Conservation (phyloP, 2,888 invertebrate species). For the Phania funesta region DNA sequence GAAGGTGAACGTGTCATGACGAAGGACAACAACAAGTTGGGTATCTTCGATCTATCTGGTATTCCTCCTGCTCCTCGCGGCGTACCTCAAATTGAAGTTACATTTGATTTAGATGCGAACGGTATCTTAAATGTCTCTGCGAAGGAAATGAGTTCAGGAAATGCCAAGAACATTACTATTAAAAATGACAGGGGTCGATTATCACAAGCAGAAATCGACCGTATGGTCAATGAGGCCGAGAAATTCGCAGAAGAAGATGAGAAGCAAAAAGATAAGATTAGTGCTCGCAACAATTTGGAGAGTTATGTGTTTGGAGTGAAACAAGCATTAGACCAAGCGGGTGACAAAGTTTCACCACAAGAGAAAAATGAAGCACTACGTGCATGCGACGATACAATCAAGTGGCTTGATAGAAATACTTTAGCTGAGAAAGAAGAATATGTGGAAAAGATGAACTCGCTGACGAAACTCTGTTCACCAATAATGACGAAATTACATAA, state of each 20-base stretch:
- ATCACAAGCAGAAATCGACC: constrained; percentile 90
- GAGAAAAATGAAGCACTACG: constrained; percentile 86
- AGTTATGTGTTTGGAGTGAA: constrained; percentile 85
- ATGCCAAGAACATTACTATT: constrained; percentile 88
- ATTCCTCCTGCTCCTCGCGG: constrained; percentile 97
- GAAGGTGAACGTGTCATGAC: constrained; percentile 94
- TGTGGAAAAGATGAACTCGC: constrained; percentile 80
- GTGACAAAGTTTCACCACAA: constrained; percentile 83
- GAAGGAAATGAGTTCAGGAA: constrained; percentile 85
- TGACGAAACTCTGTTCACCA: constrained; percentile 77
- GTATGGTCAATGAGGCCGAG: constrained; percentile 89
- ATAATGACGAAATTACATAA: constrained; percentile 80
- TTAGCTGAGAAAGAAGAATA: constrained; percentile 88
- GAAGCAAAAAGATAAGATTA: constrained; percentile 85
- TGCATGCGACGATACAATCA: constrained; percentile 84
- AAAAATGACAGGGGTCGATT: constrained; percentile 91
- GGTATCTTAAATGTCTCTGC: constrained; percentile 96
- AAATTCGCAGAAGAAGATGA: constrained; percentile 87
- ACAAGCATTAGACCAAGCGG: constrained; percentile 84
- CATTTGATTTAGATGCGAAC: constrained; percentile 92
- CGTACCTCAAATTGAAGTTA: constrained; percentile 92
- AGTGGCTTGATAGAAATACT: constrained; percentile 88
- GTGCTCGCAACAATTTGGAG: constrained; percentile 84
- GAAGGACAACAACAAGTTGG: constrained; percentile 95
- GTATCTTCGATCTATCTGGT: constrained; percentile 96